Evolutionary conservation across 2,797 vertebrate species (phyloP).

Genomic region (Gallinago stenura): DNA sequence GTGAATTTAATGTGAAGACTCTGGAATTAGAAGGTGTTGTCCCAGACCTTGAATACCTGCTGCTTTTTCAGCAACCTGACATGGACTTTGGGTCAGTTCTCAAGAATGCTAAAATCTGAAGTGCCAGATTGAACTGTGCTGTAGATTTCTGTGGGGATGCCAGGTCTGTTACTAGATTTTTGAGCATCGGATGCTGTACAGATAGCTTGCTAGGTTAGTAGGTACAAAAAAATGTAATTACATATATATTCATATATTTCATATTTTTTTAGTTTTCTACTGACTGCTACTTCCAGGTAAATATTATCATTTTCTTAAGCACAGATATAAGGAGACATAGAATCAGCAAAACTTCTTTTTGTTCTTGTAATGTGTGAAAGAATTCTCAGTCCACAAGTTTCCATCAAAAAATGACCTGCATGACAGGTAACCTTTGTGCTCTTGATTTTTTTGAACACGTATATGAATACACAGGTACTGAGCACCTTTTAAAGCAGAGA

Average conservation of each 20-base stretch:
- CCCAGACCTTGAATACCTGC: background rate
- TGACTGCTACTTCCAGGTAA: background rate
- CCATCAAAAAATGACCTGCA: background rate
- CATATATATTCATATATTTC: background rate
- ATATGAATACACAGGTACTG: background rate
- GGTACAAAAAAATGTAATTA: background rate
- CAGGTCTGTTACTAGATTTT: background rate
- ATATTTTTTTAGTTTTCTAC: background rate
- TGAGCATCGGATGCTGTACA: accelerated
- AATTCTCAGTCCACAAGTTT: background rate
- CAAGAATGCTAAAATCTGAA: background rate
- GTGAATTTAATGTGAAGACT: background rate
- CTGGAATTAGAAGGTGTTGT: background rate
- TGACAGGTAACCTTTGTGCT: background rate
- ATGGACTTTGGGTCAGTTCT: background rate
- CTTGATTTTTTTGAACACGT: background rate
- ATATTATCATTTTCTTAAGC: background rate
- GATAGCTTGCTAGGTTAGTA: background rate
- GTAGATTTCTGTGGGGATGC: background rate
- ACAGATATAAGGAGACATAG: background rate
- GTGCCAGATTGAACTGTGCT: background rate
- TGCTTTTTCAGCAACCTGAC: background rate
- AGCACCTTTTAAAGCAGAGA: background rate
- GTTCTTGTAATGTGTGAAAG: background rate
- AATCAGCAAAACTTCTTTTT: background rate